Evolutionary conservation across 2,113 vertebrate species (phyloP).

Genomic region (Lathamus discolor): DNA sequence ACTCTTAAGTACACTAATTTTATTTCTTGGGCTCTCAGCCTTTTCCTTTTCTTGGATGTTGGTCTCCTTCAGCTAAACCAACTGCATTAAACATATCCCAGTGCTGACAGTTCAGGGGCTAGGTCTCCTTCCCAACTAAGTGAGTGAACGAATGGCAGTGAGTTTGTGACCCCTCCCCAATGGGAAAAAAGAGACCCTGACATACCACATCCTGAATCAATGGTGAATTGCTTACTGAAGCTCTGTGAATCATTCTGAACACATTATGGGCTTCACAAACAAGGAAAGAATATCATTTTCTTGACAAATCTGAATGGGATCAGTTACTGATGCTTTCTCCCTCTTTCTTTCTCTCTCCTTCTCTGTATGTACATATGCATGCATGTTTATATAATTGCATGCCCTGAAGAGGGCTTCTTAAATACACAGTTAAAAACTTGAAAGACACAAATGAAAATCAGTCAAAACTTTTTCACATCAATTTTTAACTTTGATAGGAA

Average conservation of each 20-base stretch:
- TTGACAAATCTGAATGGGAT: neutral
- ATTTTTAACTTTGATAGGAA: neutral
- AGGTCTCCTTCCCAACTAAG: neutral
- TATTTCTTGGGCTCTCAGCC: neutral
- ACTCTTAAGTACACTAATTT: neutral
- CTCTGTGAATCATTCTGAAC: neutral
- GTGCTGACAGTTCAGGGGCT: neutral
- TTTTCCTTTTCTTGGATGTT: neutral
- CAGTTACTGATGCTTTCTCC: neutral
- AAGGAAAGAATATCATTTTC: neutral
- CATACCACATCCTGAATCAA: neutral
- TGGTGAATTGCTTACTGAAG: neutral
- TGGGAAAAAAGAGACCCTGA: neutral
- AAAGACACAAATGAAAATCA: neutral
- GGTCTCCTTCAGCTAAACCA: neutral
- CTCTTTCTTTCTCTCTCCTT: neutral
- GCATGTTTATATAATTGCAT: neutral
- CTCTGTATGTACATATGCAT: neutral
- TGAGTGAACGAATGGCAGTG: fast-evolving
- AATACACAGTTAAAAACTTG: neutral
- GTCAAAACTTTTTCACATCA: neutral
- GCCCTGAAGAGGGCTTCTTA: neutral
- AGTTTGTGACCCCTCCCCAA: neutral
- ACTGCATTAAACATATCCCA: neutral
- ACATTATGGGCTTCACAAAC: neutral